Conservation (phyloP, 1,140 invertebrate species). For the Neodiprion virginianus region DNA sequence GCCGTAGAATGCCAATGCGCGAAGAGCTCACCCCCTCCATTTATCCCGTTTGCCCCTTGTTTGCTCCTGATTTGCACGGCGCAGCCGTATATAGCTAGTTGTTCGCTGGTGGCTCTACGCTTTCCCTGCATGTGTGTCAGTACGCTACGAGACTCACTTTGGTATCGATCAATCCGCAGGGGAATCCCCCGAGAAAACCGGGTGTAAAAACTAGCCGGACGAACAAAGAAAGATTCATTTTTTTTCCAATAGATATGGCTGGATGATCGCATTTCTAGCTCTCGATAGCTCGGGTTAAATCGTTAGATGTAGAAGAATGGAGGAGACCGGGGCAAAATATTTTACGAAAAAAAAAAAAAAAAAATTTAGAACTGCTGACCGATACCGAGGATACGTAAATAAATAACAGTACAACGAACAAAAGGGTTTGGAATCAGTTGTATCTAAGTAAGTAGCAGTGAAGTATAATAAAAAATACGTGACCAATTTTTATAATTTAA, state of each 20-base stretch:
- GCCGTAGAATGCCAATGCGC: conserved; percentile 45
- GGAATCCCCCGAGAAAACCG: neutral
- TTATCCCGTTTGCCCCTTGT: conserved; percentile 43
- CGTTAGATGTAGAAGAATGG: conserved; percentile 4
- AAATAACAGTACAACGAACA: neutral
- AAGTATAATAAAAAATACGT: too few relatives aligned
- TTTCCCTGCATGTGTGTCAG: conserved; percentile 32
- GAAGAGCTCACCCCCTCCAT: conserved; percentile 39
- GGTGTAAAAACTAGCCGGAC: conserved; percentile 10
- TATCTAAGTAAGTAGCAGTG: too few relatives aligned
- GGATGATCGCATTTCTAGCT: neutral
- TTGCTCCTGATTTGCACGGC: conserved; percentile 26
- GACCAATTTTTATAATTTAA: too few relatives aligned
- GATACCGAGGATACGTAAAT: neutral
- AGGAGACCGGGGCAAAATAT: too few relatives aligned
- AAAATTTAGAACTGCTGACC: neutral
- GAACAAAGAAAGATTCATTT: neutral
- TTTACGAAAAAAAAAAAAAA: too few relatives aligned
- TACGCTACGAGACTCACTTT: neutral
- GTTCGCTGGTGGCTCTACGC: conserved; percentile 11
- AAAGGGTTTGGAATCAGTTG: neutral
- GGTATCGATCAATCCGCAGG: neutral
- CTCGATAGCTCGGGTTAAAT: neutral
- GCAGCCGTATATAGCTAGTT: conserved; percentile 22
- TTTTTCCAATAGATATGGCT: neutral